These are phyloP conservation scores for Petroica traversi DNA, from an alignment of 2,113 vertebrate genomes.

Conservation along the genomic window DNA sequence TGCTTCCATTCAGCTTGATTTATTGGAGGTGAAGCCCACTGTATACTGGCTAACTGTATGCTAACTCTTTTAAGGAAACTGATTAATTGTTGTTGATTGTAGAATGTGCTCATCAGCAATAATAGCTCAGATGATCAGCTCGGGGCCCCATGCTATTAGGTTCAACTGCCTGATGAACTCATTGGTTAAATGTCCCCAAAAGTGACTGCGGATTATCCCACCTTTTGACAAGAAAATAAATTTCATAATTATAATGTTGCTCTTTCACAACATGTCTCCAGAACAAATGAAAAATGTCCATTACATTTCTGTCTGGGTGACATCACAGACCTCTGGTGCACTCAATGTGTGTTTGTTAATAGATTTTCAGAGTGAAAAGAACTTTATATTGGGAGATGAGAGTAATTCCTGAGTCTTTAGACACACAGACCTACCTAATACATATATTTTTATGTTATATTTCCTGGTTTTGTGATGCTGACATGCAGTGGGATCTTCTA, in stretches of 20 bases:
- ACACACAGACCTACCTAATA: not conserved
- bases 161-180: not conserved
- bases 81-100: conserved; percentile 40
- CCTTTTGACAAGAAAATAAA: not conserved
- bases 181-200: not conserved
- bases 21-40: conserved; percentile 55
- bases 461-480: not conserved
- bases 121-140: not conserved
- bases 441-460: not conserved
- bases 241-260: not conserved
- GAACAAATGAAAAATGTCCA: not conserved
- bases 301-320: not conserved
- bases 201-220: not conserved
- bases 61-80: not conserved
- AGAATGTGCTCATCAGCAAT: not conserved
- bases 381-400: not conserved
- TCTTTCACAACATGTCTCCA: not conserved
- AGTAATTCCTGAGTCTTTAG: not conserved
- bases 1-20: conserved; percentile 35
- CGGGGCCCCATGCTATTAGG: not conserved
- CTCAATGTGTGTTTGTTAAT: not conserved
- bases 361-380: not conserved
- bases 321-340: not conserved
- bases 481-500: not conserved
- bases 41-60: conserved; percentile 11